Base-by-base conservation (phyloP, 2,113 vertebrate genomes). In the Pluvianellus socialis region DNA sequence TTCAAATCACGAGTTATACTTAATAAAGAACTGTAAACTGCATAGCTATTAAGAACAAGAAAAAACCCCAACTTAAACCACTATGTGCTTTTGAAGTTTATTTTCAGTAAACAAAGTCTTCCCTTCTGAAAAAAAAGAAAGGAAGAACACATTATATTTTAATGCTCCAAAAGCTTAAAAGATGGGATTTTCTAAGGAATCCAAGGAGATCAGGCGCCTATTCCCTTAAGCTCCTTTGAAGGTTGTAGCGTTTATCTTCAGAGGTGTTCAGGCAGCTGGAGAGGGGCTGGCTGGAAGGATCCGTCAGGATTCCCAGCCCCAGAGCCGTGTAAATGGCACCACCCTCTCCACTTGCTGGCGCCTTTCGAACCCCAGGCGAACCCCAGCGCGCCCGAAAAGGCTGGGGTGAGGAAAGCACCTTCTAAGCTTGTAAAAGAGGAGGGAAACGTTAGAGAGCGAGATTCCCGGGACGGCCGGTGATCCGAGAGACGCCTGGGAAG, bases 61-160 rank as follows among this genome's bases (percentile, higher is more conserved):
- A 38, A 88, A 85, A 75, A 86, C 75, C 38, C 38, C 38, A 56
- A 3, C 38, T 32, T 79, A 35, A 59, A 90, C 35, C 14, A 67
- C 19, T 55, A 21, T 24, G 32, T 32, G 26, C n/a, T 81, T 96
- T 75, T 75, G 68, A 96, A 87, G 86, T 72, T 86, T 65, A 63
- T 92, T 93, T 92, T 92, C 61, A 52, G 86, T 89, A 94, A 95
- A 97, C 70, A 94, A 91, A 61, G 22, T 30, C 33, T 76, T 96
- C 33, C 10, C 52, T 47, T 84, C n/a, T 42, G 11, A 40, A 52
- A 50, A 79, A 52, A 44, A 52, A 44, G 24, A 74, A 50, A 8
- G 7, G 10, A 52, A 67, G 21, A 88, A 59, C 7, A 68, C 9
- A 63, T 55, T 56, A n/a, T 74, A 92, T 86, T 92, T 94, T 74